Evolutionary conservation across 30 jellyfish, hydroid and myxozoan species (phyloP).

Genomic region (Calvadosia cruxmelitensis): DNA sequence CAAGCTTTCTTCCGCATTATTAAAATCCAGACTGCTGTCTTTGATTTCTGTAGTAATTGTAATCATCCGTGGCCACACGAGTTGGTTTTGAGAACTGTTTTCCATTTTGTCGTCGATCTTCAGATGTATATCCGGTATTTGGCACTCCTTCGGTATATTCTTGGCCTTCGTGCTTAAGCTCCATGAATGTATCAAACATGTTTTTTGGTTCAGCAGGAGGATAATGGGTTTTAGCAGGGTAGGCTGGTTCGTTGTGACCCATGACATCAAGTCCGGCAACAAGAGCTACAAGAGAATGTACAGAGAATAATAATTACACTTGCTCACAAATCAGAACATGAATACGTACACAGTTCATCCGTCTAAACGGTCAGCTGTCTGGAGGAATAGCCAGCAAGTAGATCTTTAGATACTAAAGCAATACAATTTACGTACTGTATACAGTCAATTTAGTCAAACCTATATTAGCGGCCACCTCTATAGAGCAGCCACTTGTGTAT

Average conservation of each 20-base stretch:
- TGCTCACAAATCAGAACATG: no score
- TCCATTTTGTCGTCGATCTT: neutral
- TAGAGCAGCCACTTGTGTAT: no score
- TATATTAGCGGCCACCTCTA: no score
- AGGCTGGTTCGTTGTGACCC: slow-evolving; percentile 92
- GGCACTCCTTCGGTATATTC: neutral
- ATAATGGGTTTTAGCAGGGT: slow-evolving; percentile 53
- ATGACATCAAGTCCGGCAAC: slow-evolving; percentile 54
- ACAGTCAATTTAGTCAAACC: no score
- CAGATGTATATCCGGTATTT: neutral
- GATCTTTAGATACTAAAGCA: no score
- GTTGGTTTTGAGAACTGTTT: slow-evolving; percentile 1
- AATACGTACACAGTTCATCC: no score
- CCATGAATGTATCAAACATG: neutral
- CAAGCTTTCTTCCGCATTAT: neutral
- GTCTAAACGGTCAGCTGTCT: no score
- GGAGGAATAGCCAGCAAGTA: no score
- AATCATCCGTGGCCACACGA: neutral
- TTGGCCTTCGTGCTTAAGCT: neutral
- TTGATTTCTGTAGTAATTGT: neutral
- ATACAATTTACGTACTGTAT: no score
- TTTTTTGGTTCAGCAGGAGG: slow-evolving; percentile 7
- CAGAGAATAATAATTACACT: neutral
- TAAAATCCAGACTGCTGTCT: neutral
- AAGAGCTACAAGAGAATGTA: slow-evolving; percentile 21